Evolutionary conservation across 2,888 invertebrate genomes (phyloP).

Genomic region (Hoplodrina blanda): DNA sequence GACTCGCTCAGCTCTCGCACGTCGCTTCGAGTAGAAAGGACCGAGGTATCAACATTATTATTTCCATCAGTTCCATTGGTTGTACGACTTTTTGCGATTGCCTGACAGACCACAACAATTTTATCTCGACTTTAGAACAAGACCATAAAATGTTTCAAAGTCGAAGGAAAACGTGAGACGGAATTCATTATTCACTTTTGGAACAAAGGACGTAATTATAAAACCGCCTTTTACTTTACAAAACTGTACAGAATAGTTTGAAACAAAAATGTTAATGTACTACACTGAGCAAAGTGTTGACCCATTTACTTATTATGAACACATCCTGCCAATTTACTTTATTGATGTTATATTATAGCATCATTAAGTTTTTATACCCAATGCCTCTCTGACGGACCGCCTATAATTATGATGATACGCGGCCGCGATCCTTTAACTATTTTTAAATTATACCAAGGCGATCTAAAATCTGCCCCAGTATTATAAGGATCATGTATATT

Average conservation of each 20-base stretch:
- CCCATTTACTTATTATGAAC: constrained; percentile 83
- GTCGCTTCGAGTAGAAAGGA: constrained; percentile 73
- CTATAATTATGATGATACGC: constrained; percentile 86
- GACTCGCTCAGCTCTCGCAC: constrained; percentile 78
- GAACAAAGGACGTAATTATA: constrained; percentile 54
- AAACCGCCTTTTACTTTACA: constrained; percentile 46
- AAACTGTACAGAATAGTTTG: constrained; percentile 44
- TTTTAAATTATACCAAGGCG: constrained; percentile 84
- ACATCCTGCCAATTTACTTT: constrained; percentile 89
- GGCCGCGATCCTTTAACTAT: constrained; percentile 85
- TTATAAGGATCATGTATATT: constrained; percentile 77
- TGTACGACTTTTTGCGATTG: constrained; percentile 78
- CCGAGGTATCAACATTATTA: constrained; percentile 78
- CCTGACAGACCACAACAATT: constrained; percentile 75
- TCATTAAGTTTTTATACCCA: constrained; percentile 87
- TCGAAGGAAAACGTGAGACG: constrained; percentile 71
- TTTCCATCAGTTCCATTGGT: constrained; percentile 78
- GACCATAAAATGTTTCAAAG: constrained; percentile 77
- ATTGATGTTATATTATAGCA: constrained; percentile 87
- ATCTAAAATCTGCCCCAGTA: constrained; percentile 82
- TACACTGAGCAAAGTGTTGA: constrained; percentile 76
- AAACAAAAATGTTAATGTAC: constrained; percentile 58
- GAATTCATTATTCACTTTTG: constrained; percentile 75
- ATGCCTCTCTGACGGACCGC: constrained; percentile 81
- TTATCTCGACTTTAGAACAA: constrained; percentile 77